Base-by-base conservation (phyloP, 2,113 vertebrate genomes). In the Percopsis transmontana region DNA sequence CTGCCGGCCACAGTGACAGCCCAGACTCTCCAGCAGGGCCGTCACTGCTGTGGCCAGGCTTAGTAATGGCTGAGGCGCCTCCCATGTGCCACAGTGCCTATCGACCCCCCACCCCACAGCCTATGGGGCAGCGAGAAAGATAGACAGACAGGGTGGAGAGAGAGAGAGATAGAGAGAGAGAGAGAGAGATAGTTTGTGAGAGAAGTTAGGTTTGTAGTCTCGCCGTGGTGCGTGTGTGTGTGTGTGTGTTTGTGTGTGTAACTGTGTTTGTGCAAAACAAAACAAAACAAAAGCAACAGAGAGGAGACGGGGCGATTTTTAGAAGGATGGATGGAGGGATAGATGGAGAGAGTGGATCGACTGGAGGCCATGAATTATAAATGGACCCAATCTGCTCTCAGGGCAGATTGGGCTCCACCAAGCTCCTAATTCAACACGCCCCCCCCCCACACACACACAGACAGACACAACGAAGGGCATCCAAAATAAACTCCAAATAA, bases 321-420 rank as follows among this genome's bases (percentile, higher is more conserved):
- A 20, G 53, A 24, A 24, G 18, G 47, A 19, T 39, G 52, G 18
- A 39, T 33, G 41, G 41, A 19, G 20, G 23, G 21, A 33, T 27
- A 71, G 80, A 83, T 64, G 83, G 83, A 86, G 80, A 84, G 85
- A 83, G 72, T 73, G 81, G 78, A 87, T 87, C 77, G 76, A 85
- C 87, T 78, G 85, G 88, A 90, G 87, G 87, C 82, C 88, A 91
- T 93, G 92, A 94, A 94, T 94, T 93, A 91, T 91, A 94, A 90
- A 93, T 90, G 85, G 88, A 86, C 55, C 71, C 60, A 91, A 90
- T 91, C 88, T 91, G 91, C 88, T 91, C 83, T 86, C 76, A 82
- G 86, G 88, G 85, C 88, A 87, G 80, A 72, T 62, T 16, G 68
- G 62, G 68, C 78, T 76, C 81, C 70, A 84, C 77, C 74, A 77